phyloP scores from a whole-genome alignment of 2,888 invertebrate species.

The Pristionchus entomophagus region DNA sequence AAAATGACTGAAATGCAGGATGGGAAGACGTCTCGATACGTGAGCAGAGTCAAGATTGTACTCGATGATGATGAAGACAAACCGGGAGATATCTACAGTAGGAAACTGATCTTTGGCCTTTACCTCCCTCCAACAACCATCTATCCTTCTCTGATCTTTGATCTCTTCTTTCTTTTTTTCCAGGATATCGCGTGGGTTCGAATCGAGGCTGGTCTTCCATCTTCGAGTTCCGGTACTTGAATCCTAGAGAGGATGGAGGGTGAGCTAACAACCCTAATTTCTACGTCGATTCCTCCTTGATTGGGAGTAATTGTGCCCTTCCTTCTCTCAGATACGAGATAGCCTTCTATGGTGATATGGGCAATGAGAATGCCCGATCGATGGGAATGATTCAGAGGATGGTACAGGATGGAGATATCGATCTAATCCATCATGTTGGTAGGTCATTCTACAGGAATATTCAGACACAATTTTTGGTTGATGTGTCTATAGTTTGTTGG shows the following conservation, averaged over 20 bases:
- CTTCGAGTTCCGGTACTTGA: conserved; percentile 65
- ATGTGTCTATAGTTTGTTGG: too few relatives aligned
- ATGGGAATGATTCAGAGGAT: conserved; percentile 89
- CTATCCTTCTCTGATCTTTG: background rate
- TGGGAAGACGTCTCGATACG: background rate
- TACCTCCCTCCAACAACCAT: too few relatives aligned
- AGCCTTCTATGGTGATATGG: conserved; percentile 67
- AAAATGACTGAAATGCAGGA: background rate
- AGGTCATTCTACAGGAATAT: background rate
- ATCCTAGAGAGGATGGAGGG: conserved; percentile 45
- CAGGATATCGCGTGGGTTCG: conserved; percentile 65
- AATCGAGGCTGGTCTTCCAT: conserved; percentile 65
- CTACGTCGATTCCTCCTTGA: background rate
- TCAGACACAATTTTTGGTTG: background rate
- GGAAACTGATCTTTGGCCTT: background rate
- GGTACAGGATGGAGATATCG: conserved; percentile 82
- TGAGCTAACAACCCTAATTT: background rate
- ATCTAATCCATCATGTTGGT: conserved; percentile 76
- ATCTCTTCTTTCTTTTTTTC: conserved; percentile 25
- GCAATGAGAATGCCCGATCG: conserved; percentile 86
- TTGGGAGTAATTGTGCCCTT: background rate
- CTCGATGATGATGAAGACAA: conserved; percentile 19
- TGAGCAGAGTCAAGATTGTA: conserved; percentile 41
- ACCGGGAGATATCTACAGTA: conserved; percentile 37
- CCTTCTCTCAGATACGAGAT: conserved; percentile 35